A percentile compares a stretch with the other conserved stretches of the same genome.
Conservation (phyloP, 2,888 invertebrate species). For the Spisula solida region DNA sequence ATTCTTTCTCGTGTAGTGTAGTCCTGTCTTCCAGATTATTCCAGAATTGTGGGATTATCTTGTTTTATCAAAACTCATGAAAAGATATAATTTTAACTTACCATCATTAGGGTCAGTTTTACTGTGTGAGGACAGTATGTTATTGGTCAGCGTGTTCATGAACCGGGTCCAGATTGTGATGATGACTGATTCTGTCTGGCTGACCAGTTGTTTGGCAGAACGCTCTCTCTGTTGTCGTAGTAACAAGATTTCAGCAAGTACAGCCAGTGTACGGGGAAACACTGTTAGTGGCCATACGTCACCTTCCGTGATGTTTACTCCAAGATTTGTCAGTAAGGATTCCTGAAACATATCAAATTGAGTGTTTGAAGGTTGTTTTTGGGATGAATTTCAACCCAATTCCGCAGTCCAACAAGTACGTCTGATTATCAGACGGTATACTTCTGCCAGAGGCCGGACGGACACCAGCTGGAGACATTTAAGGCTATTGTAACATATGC, state of each 20-base stretch:
- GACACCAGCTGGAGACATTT: no score
- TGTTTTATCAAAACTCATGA: no score
- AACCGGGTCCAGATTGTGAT: slow-evolving; percentile 97
- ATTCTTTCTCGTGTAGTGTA: no score
- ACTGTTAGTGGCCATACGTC: slow-evolving; percentile 93
- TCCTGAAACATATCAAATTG: slow-evolving; percentile 88
- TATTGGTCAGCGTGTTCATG: slow-evolving; percentile 95
- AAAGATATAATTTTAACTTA: slow-evolving; percentile 47
- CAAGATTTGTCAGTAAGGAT: slow-evolving; percentile 92
- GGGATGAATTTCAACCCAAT: no score
- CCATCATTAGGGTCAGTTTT: slow-evolving; percentile 83
- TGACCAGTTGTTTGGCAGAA: slow-evolving; percentile 90
- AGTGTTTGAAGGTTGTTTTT: no score
- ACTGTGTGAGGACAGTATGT: slow-evolving; percentile 90
- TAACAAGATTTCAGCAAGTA: slow-evolving; percentile 94
- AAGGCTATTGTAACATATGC: no score
- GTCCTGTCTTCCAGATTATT: no score
- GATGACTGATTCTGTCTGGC: slow-evolving; percentile 96
- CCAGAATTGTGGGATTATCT: no score
- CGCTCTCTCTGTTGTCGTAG: slow-evolving; percentile 88
- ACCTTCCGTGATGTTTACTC: slow-evolving; percentile 92
- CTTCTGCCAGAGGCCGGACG: no score
- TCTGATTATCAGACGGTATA: no score
- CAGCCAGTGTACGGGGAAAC: slow-evolving; percentile 93
- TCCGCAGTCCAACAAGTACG: no score